Evolutionary conservation across 2,797 vertebrate genomes (phyloP).

Genomic region (Leptatherina wallacei): DNA sequence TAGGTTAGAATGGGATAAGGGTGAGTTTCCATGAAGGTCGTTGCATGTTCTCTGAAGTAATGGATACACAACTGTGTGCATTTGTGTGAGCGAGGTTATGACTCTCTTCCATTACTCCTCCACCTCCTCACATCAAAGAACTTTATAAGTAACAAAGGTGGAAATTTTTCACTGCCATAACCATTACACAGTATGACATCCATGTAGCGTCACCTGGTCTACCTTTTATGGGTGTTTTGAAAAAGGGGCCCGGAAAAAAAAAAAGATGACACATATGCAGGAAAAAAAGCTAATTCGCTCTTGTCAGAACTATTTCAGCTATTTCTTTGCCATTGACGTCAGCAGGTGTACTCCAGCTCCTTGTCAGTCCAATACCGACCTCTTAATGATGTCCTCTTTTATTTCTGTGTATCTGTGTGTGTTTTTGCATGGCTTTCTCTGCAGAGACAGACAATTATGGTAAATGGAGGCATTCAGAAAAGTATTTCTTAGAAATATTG

Average conservation of each 20-base stretch:
- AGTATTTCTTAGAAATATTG: slow-evolving; percentile 14
- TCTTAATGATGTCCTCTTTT: slow-evolving; percentile 41
- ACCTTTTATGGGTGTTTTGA: slow-evolving; percentile 22
- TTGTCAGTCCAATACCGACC: slow-evolving; percentile 10
- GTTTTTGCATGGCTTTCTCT: slow-evolving; percentile 2
- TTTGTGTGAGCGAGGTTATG: slow-evolving; percentile 10
- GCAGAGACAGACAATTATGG: slow-evolving; percentile 1
- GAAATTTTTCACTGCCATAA: slow-evolving; percentile 12
- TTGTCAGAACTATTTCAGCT: background rate
- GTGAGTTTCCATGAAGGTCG: slow-evolving; percentile 7
- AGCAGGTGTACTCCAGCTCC: slow-evolving; percentile 12
- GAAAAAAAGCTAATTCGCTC: background rate
- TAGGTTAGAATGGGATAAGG: background rate
- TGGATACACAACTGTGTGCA: background rate
- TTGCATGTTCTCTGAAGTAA: slow-evolving; percentile 8
- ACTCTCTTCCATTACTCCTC: slow-evolving; percentile 68
- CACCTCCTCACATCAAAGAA: slow-evolving; percentile 68
- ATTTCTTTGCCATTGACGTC: slow-evolving; percentile 10
- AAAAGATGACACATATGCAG: background rate
- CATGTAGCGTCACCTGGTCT: background rate
- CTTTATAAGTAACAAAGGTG: slow-evolving; percentile 18
- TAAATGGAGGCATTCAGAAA: slow-evolving; percentile 23
- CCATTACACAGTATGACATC: slow-evolving; percentile 9
- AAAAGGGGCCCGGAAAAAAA: slow-evolving; percentile 17
- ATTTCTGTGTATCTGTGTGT: slow-evolving; percentile 6